These are phyloP conservation scores for Smutsia gigantea DNA, from an alignment of 2,797 vertebrate species.

Conservation along the genomic window DNA sequence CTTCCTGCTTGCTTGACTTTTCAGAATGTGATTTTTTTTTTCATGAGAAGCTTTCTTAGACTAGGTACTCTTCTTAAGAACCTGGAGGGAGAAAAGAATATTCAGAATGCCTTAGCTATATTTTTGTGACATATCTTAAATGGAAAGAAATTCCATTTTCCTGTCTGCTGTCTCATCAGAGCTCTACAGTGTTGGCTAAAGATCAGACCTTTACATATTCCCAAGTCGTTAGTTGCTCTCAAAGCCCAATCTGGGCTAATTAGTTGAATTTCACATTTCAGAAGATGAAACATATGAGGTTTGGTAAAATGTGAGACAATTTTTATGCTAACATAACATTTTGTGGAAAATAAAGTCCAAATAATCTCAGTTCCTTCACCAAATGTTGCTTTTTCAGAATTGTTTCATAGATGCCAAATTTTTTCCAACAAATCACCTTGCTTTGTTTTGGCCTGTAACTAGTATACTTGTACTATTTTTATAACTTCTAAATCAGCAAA, in stretches of 20 bases:
- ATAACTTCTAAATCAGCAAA: background rate
- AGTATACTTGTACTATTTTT: background rate
- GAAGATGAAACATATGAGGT: conserved; percentile 28
- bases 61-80: background rate
- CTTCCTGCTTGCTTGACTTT: background rate
- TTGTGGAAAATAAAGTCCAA: conserved; percentile 49
- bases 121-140: background rate
- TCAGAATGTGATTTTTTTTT: background rate
- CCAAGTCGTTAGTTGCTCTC: background rate
- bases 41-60: background rate
- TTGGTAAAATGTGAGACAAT: background rate
- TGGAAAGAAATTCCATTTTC: background rate
- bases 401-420: background rate
- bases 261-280: conserved; percentile 37
- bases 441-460: background rate
- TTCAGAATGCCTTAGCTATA: background rate
- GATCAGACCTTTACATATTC: background rate
- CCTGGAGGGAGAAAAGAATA: background rate
- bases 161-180: background rate
- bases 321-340: conserved; percentile 23
- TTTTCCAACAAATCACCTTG: background rate
- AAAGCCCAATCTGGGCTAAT: conserved; percentile 5
- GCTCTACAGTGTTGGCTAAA: background rate
- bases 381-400: conserved; percentile 45
- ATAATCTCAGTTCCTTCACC: conserved; percentile 6